A percentile compares a stretch with the other conserved stretches of the same genome.
Evolutionary conservation across 2,888 invertebrate genomes (phyloP).

Genomic region (Drosophila pseudotalamancana): DNA sequence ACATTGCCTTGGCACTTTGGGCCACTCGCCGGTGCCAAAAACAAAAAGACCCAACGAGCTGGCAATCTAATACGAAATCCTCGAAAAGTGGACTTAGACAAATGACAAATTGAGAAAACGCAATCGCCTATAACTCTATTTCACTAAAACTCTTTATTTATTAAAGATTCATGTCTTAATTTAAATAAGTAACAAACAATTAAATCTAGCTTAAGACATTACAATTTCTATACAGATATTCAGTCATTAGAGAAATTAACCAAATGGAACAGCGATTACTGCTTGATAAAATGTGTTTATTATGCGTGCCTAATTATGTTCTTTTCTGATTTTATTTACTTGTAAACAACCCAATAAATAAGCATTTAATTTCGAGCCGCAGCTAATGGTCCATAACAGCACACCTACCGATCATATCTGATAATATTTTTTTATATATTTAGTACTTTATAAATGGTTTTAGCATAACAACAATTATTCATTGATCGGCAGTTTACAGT

Average conservation of each 20-base stretch:
- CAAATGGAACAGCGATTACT: background rate
- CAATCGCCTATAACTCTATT: too few relatives aligned
- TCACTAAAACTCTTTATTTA: too few relatives aligned
- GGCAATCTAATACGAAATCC: constrained; percentile 31
- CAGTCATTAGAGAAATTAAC: background rate
- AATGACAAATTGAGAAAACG: constrained; percentile 23
- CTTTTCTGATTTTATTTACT: background rate
- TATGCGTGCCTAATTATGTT: background rate
- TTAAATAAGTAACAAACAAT: too few relatives aligned
- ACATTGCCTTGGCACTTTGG: constrained; percentile 61
- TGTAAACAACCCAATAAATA: background rate
- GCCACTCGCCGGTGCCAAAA: constrained; percentile 55
- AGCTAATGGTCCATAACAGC: constrained; percentile 24
- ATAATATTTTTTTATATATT: background rate
- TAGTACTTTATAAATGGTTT: constrained; percentile 11
- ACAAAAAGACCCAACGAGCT: constrained; percentile 26
- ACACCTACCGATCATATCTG: too few relatives aligned
- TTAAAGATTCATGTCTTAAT: too few relatives aligned
- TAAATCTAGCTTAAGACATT: background rate
- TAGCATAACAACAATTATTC: background rate
- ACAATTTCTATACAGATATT: too few relatives aligned
- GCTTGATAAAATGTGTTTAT: background rate
- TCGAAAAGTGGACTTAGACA: constrained; percentile 35
- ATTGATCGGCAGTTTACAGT: background rate
- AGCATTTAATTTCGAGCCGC: background rate